phyloP scores from a whole-genome alignment of 2,113 vertebrate species.

The Semnornis frantzii region DNA sequence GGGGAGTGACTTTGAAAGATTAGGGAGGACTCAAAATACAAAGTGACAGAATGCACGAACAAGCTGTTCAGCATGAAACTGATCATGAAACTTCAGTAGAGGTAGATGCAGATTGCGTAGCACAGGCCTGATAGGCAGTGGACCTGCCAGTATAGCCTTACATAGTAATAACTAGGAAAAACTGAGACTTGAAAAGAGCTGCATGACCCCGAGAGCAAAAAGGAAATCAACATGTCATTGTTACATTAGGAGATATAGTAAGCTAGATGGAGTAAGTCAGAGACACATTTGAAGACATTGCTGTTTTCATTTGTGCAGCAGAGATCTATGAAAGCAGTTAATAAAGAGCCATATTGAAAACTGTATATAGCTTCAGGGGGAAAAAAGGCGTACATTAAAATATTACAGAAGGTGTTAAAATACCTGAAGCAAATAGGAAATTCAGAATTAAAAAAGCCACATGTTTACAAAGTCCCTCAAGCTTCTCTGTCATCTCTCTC shows the following conservation, averaged over 20 bases:
- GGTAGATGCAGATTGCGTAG: neutral
- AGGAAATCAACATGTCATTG: neutral
- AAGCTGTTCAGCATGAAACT: neutral
- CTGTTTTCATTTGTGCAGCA: neutral
- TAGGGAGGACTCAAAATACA: neutral
- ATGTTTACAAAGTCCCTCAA: neutral
- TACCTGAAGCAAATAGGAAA: neutral
- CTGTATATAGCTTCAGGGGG: neutral
- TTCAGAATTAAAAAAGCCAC: neutral
- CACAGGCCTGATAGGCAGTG: neutral
- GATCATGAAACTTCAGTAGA: neutral
- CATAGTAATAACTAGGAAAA: neutral
- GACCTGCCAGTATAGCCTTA: neutral
- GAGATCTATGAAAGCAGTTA: neutral
- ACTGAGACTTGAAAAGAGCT: neutral
- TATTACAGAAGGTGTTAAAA: neutral
- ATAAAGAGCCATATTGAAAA: neutral
- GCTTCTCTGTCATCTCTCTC: neutral
- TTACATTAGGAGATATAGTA: neutral
- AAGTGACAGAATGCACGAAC: neutral
- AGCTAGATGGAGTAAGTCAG: neutral
- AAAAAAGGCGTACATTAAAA: neutral
- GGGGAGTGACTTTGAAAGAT: neutral
- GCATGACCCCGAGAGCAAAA: neutral
- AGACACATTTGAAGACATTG: neutral